phyloP scores from a whole-genome alignment of 2,888 invertebrate species.

The Lomographa bimaculata region DNA sequence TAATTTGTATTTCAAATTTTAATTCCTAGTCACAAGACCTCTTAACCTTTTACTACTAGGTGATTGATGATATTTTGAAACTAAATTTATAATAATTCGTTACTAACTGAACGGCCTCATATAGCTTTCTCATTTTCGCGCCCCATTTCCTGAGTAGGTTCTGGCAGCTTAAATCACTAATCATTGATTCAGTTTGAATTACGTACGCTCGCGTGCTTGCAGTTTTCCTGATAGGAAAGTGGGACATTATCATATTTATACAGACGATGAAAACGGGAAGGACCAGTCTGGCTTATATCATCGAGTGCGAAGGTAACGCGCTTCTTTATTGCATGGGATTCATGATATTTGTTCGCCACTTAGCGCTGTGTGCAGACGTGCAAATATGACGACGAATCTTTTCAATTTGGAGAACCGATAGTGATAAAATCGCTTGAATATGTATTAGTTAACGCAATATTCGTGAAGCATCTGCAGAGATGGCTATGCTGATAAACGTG shows the following conservation, averaged over 20 bases:
- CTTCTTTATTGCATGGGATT: slow-evolving; percentile 4
- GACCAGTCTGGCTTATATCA: slow-evolving; percentile 31
- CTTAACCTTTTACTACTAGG: no score
- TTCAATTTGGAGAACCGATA: slow-evolving; percentile 26
- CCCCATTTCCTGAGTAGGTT: slow-evolving; percentile 31
- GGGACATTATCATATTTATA: slow-evolving; percentile 72
- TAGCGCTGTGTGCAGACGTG: slow-evolving; percentile 15
- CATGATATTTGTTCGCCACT: slow-evolving; percentile 10
- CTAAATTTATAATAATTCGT: no score
- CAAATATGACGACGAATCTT: slow-evolving; percentile 26
- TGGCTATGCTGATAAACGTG: background rate
- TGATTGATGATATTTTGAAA: no score
- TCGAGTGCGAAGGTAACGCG: slow-evolving; percentile 18
- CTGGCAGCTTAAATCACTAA: slow-evolving; percentile 46
- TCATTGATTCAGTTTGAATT: slow-evolving; percentile 50
- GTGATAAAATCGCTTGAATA: slow-evolving; percentile 11
- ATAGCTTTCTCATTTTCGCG: slow-evolving; percentile 17
- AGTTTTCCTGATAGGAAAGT: slow-evolving; percentile 71
- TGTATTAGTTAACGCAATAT: background rate
- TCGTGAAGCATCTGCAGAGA: no score
- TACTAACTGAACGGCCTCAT: no score
- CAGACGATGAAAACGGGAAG: slow-evolving; percentile 38
- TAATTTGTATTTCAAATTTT: no score
- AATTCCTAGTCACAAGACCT: no score
- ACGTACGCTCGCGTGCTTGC: slow-evolving; percentile 51